Evolutionary conservation across 2,113 vertebrate genomes (phyloP).

Genomic region (Lipotes vexillifer): DNA sequence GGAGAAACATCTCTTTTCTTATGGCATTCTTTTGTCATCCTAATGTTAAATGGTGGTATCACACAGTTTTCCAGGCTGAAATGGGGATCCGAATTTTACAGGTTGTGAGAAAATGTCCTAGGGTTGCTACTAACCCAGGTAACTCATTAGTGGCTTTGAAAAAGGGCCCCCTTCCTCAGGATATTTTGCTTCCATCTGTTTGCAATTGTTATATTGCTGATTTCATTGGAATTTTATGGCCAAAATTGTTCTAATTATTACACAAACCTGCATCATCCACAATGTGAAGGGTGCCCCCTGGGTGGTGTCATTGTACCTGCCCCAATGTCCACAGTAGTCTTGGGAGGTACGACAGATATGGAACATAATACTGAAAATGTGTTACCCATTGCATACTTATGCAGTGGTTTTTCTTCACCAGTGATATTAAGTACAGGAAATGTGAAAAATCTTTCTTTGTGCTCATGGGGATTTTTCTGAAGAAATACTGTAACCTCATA

Average conservation of each 20-base stretch:
- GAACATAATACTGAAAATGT: neutral
- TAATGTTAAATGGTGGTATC: neutral
- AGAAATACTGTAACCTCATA: neutral
- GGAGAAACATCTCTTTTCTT: neutral
- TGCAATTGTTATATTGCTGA: neutral
- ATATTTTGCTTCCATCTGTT: neutral
- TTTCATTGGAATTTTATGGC: neutral
- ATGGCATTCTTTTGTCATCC: neutral
- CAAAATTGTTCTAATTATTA: neutral
- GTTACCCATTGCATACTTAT: neutral
- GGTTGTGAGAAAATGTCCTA: neutral
- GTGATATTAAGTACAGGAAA: neutral
- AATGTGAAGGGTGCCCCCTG: accelerated
- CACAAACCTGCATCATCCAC: neutral
- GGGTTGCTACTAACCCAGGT: neutral
- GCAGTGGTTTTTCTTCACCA: neutral
- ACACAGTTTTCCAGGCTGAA: neutral
- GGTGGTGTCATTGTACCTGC: neutral
- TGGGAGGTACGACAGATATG: too few relatives aligned
- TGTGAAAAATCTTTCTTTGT: conserved; percentile 32
- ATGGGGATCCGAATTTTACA: neutral
- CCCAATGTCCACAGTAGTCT: neutral
- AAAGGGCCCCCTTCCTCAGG: neutral
- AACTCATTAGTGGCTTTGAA: neutral
- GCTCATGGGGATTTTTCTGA: neutral